Evolutionary conservation across 2,888 invertebrate genomes (phyloP).

Genomic region (Plemyria rubiginata): DNA sequence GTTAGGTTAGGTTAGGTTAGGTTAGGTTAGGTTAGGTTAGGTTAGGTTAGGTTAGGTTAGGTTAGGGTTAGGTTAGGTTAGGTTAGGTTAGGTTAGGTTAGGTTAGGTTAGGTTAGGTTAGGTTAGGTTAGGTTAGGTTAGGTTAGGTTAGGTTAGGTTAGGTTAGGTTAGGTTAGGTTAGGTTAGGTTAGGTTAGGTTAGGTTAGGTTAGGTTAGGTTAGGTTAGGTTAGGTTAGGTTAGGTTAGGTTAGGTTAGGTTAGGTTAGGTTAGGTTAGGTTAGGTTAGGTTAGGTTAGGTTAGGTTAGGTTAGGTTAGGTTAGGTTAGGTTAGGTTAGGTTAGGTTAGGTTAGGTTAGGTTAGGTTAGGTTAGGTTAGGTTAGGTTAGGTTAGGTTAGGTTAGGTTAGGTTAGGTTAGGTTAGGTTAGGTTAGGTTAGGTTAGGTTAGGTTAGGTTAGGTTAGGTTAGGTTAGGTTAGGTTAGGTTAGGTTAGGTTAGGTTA

Average conservation of each 20-base stretch:
- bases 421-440: slow-evolving; percentile 20
- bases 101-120: slow-evolving; percentile 40
- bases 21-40: slow-evolving; percentile 41
- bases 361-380: slow-evolving; percentile 20
- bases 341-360: slow-evolving; percentile 21
- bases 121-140: slow-evolving; percentile 45
- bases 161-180: slow-evolving; percentile 37
- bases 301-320: slow-evolving; percentile 35
- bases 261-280: slow-evolving; percentile 35
- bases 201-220: slow-evolving; percentile 37
- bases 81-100: slow-evolving; percentile 42
- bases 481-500: slow-evolving; percentile 19
- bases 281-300: slow-evolving; percentile 40
- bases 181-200: slow-evolving; percentile 41
- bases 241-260: slow-evolving; percentile 29
- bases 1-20: slow-evolving; percentile 37
- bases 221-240: slow-evolving; percentile 36
- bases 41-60: slow-evolving; percentile 44
- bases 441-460: slow-evolving; percentile 27
- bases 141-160: slow-evolving; percentile 37
- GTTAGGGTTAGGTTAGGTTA: slow-evolving; percentile 41
- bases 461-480: slow-evolving; percentile 17
- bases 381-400: slow-evolving; percentile 21
- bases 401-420: slow-evolving; percentile 20
- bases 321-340: slow-evolving; percentile 20